Conservation (phyloP, 2,888 invertebrate species). For the Drosophila picticornis region DNA sequence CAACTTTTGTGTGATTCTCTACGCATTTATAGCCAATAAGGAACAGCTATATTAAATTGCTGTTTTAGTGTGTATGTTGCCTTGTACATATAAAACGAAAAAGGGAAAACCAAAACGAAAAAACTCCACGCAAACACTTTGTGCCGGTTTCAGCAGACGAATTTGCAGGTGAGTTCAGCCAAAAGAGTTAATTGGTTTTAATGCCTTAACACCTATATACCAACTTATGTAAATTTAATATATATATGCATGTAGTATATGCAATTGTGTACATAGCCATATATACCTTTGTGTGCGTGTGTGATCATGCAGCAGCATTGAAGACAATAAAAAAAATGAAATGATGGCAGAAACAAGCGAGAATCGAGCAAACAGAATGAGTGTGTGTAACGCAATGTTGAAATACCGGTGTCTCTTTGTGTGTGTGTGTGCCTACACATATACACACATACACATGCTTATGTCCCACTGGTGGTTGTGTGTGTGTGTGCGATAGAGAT, state of each 20-base stretch:
- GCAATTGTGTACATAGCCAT: conserved; percentile 11
- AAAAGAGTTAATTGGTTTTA: conserved; percentile 43
- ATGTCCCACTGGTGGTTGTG: conserved; percentile 10
- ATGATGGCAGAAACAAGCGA: conserved; percentile 50
- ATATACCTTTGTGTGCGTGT: conserved; percentile 10
- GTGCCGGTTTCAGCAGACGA: conserved; percentile 53
- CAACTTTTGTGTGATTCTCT: conserved; percentile 54
- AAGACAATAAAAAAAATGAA: conserved; percentile 53
- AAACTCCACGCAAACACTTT: conserved; percentile 59
- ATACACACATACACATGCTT: conserved; percentile 10
- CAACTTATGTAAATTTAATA: not conserved
- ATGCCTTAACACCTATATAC: conserved; percentile 19
- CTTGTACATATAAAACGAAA: conserved; percentile 33
- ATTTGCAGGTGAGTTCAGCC: conserved; percentile 56
- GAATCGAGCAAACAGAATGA: conserved; percentile 46
- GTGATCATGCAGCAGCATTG: conserved; percentile 55
- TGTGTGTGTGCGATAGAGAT: not conserved
- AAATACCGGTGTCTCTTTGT: conserved; percentile 68
- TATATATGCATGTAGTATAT: conserved; percentile 3
- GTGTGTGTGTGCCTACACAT: not conserved
- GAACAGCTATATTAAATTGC: conserved; percentile 42
- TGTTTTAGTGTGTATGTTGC: conserved; percentile 47
- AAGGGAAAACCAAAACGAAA: conserved; percentile 19
- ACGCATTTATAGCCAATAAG: conserved; percentile 48
- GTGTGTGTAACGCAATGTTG: conserved; percentile 66